Conservation (phyloP, 2,888 invertebrate species). For the Rhorus exstirpatorius region DNA sequence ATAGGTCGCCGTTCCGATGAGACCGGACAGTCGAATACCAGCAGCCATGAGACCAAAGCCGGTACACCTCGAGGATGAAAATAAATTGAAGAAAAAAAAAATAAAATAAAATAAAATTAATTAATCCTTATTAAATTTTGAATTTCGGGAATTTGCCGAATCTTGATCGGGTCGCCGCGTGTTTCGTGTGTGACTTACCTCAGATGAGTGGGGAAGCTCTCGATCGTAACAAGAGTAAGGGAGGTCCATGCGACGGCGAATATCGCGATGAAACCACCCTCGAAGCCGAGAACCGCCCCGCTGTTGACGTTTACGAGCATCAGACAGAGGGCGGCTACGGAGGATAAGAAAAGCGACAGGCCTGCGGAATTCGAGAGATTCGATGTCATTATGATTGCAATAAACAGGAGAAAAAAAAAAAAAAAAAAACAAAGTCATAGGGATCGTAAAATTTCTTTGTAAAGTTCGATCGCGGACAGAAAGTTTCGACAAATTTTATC, state of each 20-base stretch:
- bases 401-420: not conserved
- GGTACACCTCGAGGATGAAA: conserved; percentile 81
- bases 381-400: not conserved
- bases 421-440: too few species aligned
- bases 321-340: conserved; percentile 84
- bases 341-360: conserved; percentile 85
- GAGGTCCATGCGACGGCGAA: conserved; percentile 86
- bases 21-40: conserved; percentile 84
- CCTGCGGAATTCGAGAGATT: conserved; percentile 76
- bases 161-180: too few species aligned
- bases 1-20: conserved; percentile 85
- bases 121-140: too few species aligned
- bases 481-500: too few species aligned
- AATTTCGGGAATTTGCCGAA: too few species aligned
- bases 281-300: conserved; percentile 85
- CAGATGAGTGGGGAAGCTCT: conserved; percentile 86
- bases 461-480: too few species aligned
- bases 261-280: conserved; percentile 86
- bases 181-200: conserved; percentile 79
- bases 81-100: too few species aligned
- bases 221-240: conserved; percentile 85
- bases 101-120: too few species aligned
- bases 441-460: too few species aligned
- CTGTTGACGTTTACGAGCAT: conserved; percentile 84
- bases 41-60: conserved; percentile 86